Base-by-base conservation (phyloP, 2,797 vertebrate species). In the Anolis apletophallus region DNA sequence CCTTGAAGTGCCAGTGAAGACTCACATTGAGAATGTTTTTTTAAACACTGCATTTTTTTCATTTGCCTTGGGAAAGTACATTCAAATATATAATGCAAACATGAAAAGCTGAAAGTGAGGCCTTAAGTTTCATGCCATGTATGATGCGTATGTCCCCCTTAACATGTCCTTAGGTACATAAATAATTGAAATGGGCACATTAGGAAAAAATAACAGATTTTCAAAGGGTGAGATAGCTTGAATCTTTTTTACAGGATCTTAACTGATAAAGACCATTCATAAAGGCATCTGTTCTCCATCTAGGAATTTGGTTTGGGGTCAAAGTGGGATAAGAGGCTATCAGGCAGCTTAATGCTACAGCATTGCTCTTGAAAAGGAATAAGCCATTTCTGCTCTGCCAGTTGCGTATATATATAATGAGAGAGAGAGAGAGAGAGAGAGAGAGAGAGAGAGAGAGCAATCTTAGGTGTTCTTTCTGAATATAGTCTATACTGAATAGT, bases 271-370 rank as follows among this genome's bases (percentile, higher is more conserved):
- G 68, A 10, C 16, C 34, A 32, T 55, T 81, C 61, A 32, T n/a
- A 54, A 2, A 73, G 74, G 17, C 61, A 84, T 61, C 36, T 80
- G 36, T 14, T 11, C 67, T 10, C n/a, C 21, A n/a, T 16, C 68
- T 26, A 61, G 61, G 50, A 54, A 26, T 64, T 23, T 4, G 0
- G n/a, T 88, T 52, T 29, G 80, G 74, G 23, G 90, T 82, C 69
- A 13, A 81, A 80, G 72, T 11, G 55, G 54, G 46, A n/a, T 67
- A 84, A 5, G 36, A 85, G 84, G 26, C 34, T 93, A 80, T 50
- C 55, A 61, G 0, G 81, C 85, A 69, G 77, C 16, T 36, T 85
- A 87, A 83, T 36, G 64, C 87, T 52, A 90, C 77, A 36, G 50
- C 36, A 1, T 36, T 87, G 9, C 1, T 68, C 23, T 81, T 55